phyloP scores from a whole-genome alignment of 2,888 invertebrate species.

The Heliconius charithonia region DNA sequence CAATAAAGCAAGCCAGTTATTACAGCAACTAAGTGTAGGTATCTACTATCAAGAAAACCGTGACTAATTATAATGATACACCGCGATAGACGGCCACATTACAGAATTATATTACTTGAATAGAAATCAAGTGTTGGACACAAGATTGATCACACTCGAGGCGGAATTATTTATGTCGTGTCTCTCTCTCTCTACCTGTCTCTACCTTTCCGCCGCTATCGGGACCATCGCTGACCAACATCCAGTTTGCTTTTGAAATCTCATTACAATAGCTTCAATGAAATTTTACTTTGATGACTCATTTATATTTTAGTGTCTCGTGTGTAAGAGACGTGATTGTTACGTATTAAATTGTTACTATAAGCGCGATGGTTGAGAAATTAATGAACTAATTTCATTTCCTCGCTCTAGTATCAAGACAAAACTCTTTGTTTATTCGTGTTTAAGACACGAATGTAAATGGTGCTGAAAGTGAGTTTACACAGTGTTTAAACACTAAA shows the following conservation, averaged over 20 bases:
- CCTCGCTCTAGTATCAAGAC: too few relatives aligned
- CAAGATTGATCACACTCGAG: conserved; percentile 40
- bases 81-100: conserved; percentile 35
- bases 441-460: too few relatives aligned
- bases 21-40: conserved; percentile 35
- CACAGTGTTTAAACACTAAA: too few relatives aligned
- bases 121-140: conserved; percentile 33
- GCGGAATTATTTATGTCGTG: conserved; percentile 38
- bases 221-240: conserved; percentile 2
- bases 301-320: background rate
- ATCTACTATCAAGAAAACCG: conserved; percentile 39
- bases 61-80: conserved; percentile 49
- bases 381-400: too few relatives aligned
- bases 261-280: conserved; percentile 8
- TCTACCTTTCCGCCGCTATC: conserved; percentile 17
- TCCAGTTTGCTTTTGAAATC: conserved; percentile 15
- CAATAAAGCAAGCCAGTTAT: conserved; percentile 41
- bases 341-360: too few relatives aligned
- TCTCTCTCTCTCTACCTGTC: conserved; percentile 12
- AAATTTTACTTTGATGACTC: conserved; percentile 3
- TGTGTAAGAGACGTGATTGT: background rate
- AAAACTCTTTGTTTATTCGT: too few relatives aligned
- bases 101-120: conserved; percentile 43
- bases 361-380: too few relatives aligned
- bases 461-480: too few relatives aligned